Evolutionary conservation across 2,888 invertebrate species (phyloP).

Genomic region (Brachycybe producta): DNA sequence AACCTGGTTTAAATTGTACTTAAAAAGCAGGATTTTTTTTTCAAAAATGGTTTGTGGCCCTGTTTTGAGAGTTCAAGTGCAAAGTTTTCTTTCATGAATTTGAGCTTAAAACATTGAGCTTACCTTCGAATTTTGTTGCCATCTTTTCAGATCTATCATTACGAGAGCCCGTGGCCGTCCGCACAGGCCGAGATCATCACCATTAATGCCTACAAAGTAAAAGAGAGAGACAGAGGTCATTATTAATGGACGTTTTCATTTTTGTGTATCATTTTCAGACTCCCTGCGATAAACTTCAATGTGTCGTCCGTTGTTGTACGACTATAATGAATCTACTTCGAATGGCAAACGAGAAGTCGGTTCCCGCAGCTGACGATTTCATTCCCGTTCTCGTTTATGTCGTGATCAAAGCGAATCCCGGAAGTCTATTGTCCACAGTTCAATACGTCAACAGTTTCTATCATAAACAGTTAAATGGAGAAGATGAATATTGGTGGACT

Average conservation of each 20-base stretch:
- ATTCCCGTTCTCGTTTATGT: conserved; percentile 93
- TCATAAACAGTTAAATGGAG: conserved; percentile 65
- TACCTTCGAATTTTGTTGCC: too few species aligned
- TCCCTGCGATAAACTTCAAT: conserved; percentile 70
- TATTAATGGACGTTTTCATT: not conserved
- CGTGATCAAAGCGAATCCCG: conserved; percentile 92
- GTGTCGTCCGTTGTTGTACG: conserved; percentile 73
- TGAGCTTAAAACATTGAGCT: too few species aligned
- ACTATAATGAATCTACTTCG: conserved; percentile 88
- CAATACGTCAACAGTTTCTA: conserved; percentile 92
- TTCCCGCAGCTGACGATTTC: conserved; percentile 84
- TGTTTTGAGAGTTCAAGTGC: too few species aligned
- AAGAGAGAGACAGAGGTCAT: not conserved
- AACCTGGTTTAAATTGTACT: too few species aligned
- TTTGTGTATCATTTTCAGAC: conserved; percentile 39
- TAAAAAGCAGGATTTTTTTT: too few species aligned
- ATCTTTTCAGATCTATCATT: conserved; percentile 49
- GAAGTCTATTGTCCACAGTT: conserved; percentile 81
- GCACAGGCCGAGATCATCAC: conserved; percentile 80
- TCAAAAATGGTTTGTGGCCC: not conserved
- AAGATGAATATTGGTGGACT: conserved; percentile 97
- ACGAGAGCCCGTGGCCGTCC: conserved; percentile 91
- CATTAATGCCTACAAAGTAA: conserved; percentile 68
- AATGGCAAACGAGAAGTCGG: conserved; percentile 53
- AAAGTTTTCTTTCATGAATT: not conserved